phyloP scores from a whole-genome alignment of 2,888 invertebrate genomes.

The Cryptocephalus moraei region DNA sequence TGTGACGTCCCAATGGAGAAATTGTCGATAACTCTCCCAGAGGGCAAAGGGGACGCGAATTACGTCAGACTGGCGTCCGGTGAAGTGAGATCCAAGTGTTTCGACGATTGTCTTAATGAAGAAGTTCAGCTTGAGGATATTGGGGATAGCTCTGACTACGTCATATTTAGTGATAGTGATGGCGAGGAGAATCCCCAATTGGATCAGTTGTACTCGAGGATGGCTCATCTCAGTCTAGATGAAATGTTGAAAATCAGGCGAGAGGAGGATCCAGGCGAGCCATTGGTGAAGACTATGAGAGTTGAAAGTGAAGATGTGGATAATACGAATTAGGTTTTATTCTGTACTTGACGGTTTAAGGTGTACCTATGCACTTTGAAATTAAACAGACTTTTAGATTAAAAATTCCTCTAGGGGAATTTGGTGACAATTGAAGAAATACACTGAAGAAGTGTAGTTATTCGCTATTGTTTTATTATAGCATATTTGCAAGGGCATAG shows the following conservation, averaged over 20 bases:
- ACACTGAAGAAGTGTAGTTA: no score
- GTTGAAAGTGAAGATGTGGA: no score
- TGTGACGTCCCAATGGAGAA: slow-evolving; percentile 31
- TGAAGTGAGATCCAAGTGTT: slow-evolving; percentile 13
- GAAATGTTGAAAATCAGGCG: slow-evolving; percentile 3
- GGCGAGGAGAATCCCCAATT: slow-evolving; percentile 14
- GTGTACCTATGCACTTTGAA: no score
- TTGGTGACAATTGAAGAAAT: no score
- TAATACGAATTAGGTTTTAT: no score
- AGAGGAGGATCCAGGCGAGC: not conserved
- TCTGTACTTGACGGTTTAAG: no score
- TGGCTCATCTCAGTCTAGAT: slow-evolving; percentile 11
- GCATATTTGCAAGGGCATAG: no score
- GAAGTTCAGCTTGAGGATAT: slow-evolving; percentile 13
- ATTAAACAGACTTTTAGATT: no score
- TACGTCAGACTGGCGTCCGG: slow-evolving; percentile 5
- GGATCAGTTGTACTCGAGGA: slow-evolving; percentile 11
- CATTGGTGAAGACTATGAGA: no score
- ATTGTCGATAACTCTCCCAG: slow-evolving; percentile 4
- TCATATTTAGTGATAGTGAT: slow-evolving; percentile 23
- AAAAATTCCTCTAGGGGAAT: no score
- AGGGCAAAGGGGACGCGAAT: slow-evolving; percentile 1
- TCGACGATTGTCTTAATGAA: slow-evolving; percentile 19
- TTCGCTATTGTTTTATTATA: no score
- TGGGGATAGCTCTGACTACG: slow-evolving; percentile 21